These are phyloP conservation scores for Prionailurus bengalensis DNA, from an alignment of 2,113 vertebrate genomes.

Conservation along the genomic window DNA sequence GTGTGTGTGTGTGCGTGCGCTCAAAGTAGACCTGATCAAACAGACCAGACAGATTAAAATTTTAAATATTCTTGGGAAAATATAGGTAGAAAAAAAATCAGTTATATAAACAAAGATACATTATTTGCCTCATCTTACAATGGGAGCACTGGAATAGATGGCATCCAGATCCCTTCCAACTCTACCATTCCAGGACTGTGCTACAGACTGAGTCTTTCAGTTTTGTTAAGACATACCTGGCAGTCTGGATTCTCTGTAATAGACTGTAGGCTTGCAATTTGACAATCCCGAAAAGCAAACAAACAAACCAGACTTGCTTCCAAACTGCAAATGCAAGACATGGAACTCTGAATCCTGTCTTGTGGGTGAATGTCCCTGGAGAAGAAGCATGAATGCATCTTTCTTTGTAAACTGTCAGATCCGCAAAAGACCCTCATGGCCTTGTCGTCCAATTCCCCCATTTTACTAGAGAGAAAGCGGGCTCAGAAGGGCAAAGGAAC, in stretches of 20 bases:
- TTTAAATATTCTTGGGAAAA: conserved; percentile 20
- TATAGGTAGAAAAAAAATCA: not conserved
- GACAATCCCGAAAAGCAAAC: not conserved
- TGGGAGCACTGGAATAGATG: not conserved
- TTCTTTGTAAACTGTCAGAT: not conserved
- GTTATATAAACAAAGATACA: not conserved
- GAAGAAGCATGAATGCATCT: not conserved
- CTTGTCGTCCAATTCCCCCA: not conserved
- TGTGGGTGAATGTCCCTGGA: not conserved
- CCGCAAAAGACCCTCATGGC: not conserved
- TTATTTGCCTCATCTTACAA: not conserved
- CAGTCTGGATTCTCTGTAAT: not conserved
- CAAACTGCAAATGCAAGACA: not conserved
- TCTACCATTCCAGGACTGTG: not conserved
- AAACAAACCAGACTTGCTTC: not conserved
- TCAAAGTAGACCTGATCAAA: not conserved
- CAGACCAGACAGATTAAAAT: not conserved
- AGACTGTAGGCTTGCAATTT: not conserved
- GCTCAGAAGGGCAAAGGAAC: not conserved
- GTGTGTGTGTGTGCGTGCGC: not conserved
- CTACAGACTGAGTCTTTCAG: not conserved
- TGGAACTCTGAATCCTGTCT: not conserved
- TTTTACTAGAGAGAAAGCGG: not conserved
- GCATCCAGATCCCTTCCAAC: not conserved
- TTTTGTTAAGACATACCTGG: not conserved